These are phyloP conservation scores for Teleiodes luculella DNA, from an alignment of 2,888 invertebrate genomes.

Conservation along the genomic window DNA sequence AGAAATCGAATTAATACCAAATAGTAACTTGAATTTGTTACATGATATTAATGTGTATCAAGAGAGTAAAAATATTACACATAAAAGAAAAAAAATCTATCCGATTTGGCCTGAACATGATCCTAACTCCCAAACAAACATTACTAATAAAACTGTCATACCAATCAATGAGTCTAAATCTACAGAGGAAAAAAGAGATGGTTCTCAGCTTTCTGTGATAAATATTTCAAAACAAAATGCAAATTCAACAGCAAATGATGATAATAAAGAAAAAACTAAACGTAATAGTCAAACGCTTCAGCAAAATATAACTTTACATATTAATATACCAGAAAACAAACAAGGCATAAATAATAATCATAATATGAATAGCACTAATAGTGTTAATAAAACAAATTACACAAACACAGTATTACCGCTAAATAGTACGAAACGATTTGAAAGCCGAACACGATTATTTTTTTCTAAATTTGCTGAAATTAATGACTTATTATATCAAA, in stretches of 20 bases:
- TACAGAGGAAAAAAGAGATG: no score
- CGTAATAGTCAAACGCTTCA: no score
- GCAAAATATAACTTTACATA: no score
- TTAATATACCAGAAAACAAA: no score
- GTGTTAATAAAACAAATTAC: no score
- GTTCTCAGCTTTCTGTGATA: no score
- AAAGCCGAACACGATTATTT: neutral
- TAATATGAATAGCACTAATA: no score
- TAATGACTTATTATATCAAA: constrained; percentile 17
- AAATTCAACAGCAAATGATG: no score
- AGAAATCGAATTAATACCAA: neutral
- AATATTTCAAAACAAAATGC: no score
- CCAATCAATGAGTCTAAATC: neutral
- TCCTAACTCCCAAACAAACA: neutral
- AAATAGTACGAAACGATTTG: neutral
- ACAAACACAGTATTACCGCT: neutral
- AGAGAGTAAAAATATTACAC: neutral
- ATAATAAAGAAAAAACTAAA: no score
- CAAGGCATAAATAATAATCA: no score
- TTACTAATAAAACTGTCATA: neutral
- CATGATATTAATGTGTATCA: neutral
- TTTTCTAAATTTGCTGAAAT: neutral
- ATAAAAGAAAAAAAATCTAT: neutral
- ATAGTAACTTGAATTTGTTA: neutral
- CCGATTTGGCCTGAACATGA: constrained; percentile 13